Base-by-base conservation (phyloP, 2,888 invertebrate species). In the Pterostichus niger region DNA sequence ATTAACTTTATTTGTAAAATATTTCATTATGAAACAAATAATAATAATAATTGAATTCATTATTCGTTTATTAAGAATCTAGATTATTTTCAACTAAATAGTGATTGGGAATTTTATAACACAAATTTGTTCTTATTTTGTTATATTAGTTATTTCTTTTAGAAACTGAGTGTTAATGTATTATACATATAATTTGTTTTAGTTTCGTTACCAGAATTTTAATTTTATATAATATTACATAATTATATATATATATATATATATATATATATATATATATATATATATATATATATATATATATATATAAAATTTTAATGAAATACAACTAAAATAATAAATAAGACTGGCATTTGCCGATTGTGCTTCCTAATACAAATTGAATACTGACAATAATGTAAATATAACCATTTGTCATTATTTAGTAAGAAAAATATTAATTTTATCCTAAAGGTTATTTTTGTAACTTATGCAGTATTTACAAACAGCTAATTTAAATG, bases 351-450 rank as follows among this genome's bases (percentile, higher is more conserved):
- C 17, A 44, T 31, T 71, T 44, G 44, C 46, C 44, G 40, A 44
- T 17, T 40, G 68, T 71, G 68, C 68, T 71, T 71, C 68, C 68
- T 44, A 40, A 44, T 40, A 24, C 7, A 64, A 40, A 17, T 71
- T 71, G 6, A 71, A 40, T 33, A 35, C 44, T 44, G 44, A 71
- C 68, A 71, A 71, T 71, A 71, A 71, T 40, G 31, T 59, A 17
- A 40, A 40, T 40, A 40, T 6, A 40, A 40, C 40, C 6, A 40
- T 40, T 40, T 40, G 40, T 40, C 40, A 40, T 40, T 40, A 40
- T 40, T 40, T 40, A 9, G 9, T 40, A 40, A 6, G 40, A 40
- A 40, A 9, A 40, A 0, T 7, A 40, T 40, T 40, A 7, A 40
- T 40, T 9, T 40, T 40, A 40, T 5, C 9, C 6, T 3, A 40